A percentile compares a stretch with the other conserved stretches of the same genome.
Evolutionary conservation across 2,888 invertebrate genomes (phyloP).

Genomic region (Drosophila siamana): DNA sequence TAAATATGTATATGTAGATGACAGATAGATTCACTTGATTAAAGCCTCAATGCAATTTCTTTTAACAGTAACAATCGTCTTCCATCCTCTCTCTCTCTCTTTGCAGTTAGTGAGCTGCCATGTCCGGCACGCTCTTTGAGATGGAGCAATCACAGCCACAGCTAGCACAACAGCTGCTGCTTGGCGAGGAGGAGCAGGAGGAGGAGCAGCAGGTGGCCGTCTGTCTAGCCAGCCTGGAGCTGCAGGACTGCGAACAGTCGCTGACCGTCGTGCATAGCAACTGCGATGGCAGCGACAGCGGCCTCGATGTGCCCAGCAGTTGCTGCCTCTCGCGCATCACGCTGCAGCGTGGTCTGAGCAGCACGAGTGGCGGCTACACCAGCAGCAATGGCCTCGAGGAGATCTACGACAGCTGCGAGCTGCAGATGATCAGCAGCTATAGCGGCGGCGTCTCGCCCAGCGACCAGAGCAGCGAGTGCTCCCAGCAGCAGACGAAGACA

Average conservation of each 20-base stretch:
- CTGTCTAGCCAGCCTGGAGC: conserved; percentile 77
- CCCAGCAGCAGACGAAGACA: conserved; percentile 19
- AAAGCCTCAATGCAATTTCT: too few species aligned
- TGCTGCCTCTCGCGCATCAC: conserved; percentile 82
- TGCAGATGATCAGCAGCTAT: conserved; percentile 43
- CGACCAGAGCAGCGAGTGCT: conserved; percentile 91
- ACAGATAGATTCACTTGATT: too few species aligned
- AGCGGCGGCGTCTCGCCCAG: conserved; percentile 85
- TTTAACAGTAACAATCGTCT: too few species aligned
- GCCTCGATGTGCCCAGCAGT: conserved; percentile 89
- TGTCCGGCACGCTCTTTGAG: conserved; percentile 70
- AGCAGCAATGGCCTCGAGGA: conserved; percentile 86
- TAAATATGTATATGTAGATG: too few species aligned
- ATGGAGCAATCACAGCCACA: conserved; percentile 57
- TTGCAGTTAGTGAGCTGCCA: conserved; percentile 43
- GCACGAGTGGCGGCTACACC: conserved; percentile 89
- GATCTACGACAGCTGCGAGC: conserved; percentile 80
- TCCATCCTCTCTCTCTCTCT: conserved; percentile 4
- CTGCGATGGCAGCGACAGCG: conserved; percentile 92
- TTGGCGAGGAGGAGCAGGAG: conserved; percentile 79
- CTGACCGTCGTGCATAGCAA: conserved; percentile 52
- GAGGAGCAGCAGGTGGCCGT: conserved; percentile 24
- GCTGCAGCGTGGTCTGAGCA: conserved; percentile 87
- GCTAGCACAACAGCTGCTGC: conserved; percentile 62
- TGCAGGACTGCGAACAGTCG: conserved; percentile 58